phyloP scores from a whole-genome alignment of 1,140 invertebrate genomes.

The Ceratina australensis region DNA sequence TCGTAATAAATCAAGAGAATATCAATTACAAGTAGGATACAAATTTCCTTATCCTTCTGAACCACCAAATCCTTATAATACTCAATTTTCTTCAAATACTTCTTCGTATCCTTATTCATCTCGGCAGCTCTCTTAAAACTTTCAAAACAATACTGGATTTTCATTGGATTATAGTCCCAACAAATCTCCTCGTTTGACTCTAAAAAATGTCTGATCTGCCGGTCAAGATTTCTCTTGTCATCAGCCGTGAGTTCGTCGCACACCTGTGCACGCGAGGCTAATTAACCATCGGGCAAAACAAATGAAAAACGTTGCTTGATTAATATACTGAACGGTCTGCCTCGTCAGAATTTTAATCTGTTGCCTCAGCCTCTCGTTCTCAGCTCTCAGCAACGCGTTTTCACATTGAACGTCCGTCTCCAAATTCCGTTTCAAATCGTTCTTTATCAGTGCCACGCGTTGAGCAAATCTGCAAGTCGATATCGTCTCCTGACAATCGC shows the following conservation, averaged over 20 bases:
- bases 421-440: conserved; percentile 72
- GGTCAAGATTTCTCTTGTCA: conserved; percentile 56
- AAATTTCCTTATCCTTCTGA: conserved; percentile 73
- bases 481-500: conserved; percentile 80
- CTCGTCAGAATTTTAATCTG: conserved; percentile 60
- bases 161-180: conserved; percentile 45
- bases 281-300: not conserved
- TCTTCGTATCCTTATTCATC: not conserved
- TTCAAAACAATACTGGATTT: conserved; percentile 48
- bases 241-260: conserved; percentile 43
- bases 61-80: conserved; percentile 67
- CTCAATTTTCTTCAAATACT: conserved; percentile 51
- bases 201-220: conserved; percentile 50
- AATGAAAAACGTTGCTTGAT: too few species aligned
- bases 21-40: conserved; percentile 70
- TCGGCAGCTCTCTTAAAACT: conserved; percentile 38
- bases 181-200: conserved; percentile 29
- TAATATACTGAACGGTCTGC: conserved; percentile 42
- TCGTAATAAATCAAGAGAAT: not conserved
- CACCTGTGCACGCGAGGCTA: not conserved
- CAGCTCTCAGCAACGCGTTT: conserved; percentile 67
- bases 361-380: conserved; percentile 63
- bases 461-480: conserved; percentile 86
- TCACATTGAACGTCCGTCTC: conserved; percentile 62
- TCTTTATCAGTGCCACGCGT: conserved; percentile 83